Conservation (phyloP, 2,888 invertebrate species). For the Parnassius apollo region DNA sequence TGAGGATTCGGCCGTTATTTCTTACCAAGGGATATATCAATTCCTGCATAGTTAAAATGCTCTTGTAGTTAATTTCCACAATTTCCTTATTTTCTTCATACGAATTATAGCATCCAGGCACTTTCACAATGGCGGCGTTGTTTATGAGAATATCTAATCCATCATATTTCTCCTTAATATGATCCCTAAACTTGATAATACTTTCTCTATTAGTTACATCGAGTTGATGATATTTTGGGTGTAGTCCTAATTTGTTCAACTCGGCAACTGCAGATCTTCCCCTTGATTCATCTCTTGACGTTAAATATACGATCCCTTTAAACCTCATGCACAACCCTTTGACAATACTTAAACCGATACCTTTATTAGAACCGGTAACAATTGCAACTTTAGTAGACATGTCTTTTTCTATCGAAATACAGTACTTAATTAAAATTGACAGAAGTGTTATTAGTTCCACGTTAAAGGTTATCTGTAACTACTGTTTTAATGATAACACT, state of each 20-base stretch:
- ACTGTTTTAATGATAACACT: too few relatives aligned
- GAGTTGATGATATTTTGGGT: constrained; percentile 82
- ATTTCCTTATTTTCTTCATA: constrained; percentile 80
- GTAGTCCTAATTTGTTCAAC: constrained; percentile 68
- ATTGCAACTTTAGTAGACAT: background rate
- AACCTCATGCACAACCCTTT: constrained; percentile 81
- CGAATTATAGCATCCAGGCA: constrained; percentile 41
- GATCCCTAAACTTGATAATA: constrained; percentile 76
- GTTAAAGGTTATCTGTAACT: too few relatives aligned
- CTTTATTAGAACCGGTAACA: constrained; percentile 82
- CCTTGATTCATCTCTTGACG: constrained; percentile 77
- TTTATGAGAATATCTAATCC: constrained; percentile 88
- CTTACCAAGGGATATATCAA: background rate
- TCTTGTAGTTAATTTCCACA: constrained; percentile 84
- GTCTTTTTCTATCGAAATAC: background rate
- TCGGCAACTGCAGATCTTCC: constrained; percentile 64
- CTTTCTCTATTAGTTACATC: constrained; percentile 83
- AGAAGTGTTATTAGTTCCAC: too few relatives aligned
- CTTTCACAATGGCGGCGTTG: constrained; percentile 85
- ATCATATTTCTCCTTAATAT: constrained; percentile 80
- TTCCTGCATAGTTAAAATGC: constrained; percentile 32
- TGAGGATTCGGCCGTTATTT: background rate
- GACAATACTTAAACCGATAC: constrained; percentile 83
- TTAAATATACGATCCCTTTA: constrained; percentile 83
- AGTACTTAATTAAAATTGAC: too few relatives aligned